Base-by-base conservation (phyloP, 2,113 vertebrate species). In the Ranitomeya variabilis region DNA sequence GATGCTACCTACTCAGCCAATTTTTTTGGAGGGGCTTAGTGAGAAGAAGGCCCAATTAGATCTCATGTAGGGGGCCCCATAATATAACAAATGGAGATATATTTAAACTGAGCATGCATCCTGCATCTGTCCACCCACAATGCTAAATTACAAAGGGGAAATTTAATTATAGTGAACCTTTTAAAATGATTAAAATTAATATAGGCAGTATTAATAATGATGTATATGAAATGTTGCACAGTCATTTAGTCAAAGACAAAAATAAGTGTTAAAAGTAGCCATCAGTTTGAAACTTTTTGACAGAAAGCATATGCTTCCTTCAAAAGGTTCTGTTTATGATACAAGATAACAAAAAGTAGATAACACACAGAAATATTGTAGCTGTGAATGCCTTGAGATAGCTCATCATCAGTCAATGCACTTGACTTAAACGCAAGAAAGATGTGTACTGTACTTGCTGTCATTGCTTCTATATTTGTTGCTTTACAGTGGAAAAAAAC, bases 401-500 rank as follows among this genome's bases (percentile, higher is more conserved):
- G 83, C 14, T 69, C 54, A 85, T 69, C 26, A 85, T 85, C 83
- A 76, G 59, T 76, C 83, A 85, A 60, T 60, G 55, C n/a, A 26
- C 13, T 74, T 85, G 51, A 73, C 52, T 71, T 59, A 45, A 57
- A 26, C 37, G 6, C 23, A 85, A 76, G 26, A 57, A 57, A 57
- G 51, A 76, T 69, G 54, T 59, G 76, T 85, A 74, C 69, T 59
- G 54, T 59, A 76, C 54, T 18, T 60, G 83, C 54, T 85, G 83
- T 85, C 83, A 85, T 16, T 23, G 59, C n/a, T 45, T 76, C 71
- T 76, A 55, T 85, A 85, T 85, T 85, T 76, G 67, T 73, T 85
- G 62, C 82, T 85, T 71, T 71, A 59, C 71, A 76, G 52, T 59
- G 69, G 52, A 73, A 85, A 85, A 80, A 31, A 62, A 76, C 67